Percentiles rank a stretch among this genome's conserved stretches.
These are phyloP conservation scores for Delphinapterus leucas DNA, from an alignment of 2,113 vertebrate genomes.

Conservation along the genomic window DNA sequence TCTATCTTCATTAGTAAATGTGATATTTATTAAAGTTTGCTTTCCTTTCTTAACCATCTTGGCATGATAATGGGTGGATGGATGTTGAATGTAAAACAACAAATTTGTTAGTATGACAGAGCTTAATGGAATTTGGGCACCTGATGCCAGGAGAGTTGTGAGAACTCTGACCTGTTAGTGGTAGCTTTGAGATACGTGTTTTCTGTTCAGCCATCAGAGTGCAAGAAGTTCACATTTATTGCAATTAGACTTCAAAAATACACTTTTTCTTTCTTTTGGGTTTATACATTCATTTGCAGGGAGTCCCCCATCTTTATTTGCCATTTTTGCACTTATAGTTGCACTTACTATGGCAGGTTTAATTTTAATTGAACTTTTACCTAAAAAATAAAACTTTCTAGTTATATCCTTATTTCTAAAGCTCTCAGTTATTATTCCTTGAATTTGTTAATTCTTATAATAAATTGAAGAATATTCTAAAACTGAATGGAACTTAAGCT, in stretches of 20 bases:
- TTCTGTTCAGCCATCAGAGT: neutral
- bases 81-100: neutral
- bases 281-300: neutral
- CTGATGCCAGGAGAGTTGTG: neutral
- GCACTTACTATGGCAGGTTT: neutral
- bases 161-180: neutral
- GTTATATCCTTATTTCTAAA: neutral
- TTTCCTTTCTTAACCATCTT: constrained; percentile 4
- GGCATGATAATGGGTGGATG: neutral
- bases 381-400: constrained; percentile 11
- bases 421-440: constrained; percentile 9
- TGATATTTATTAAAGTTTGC: neutral
- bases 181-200: neutral
- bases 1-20: constrained; percentile 18
- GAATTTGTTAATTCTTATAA: neutral
- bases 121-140: neutral
- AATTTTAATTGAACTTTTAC: neutral
- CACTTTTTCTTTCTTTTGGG: neutral
- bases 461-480: constrained; percentile 19
- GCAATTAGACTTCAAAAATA: neutral
- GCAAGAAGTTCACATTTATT: neutral
- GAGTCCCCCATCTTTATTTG: neutral
- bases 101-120: neutral
- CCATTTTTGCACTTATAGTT: neutral
- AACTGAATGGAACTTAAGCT: neutral